Percentiles rank a stretch among this genome's conserved stretches.
Evolutionary conservation across 2,888 invertebrate species (phyloP).

Genomic region (Polymixis flavicincta): DNA sequence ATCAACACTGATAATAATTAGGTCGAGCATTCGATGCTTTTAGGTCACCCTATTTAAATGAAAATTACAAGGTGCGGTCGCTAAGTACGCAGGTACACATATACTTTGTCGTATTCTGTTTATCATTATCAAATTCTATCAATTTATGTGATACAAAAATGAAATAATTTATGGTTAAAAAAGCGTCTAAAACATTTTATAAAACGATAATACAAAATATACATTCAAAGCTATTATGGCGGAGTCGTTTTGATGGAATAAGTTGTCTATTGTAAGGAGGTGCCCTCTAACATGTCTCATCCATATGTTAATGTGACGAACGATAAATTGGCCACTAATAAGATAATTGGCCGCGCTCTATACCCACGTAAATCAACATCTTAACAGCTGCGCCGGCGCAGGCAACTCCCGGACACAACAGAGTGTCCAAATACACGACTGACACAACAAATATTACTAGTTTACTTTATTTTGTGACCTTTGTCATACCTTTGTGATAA

Average conservation of each 20-base stretch:
- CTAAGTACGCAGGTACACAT: slow-evolving; percentile 28
- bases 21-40: slow-evolving; percentile 50
- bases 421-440: slow-evolving; percentile 69
- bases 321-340: slow-evolving; percentile 90
- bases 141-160: neutral
- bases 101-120: slow-evolving; percentile 17
- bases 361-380: slow-evolving; percentile 89
- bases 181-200: neutral
- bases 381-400: slow-evolving; percentile 83
- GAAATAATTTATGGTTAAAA: slow-evolving; percentile 11
- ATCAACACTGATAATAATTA: slow-evolving; percentile 56
- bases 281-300: slow-evolving; percentile 73
- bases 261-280: slow-evolving; percentile 59
- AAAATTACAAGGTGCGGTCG: slow-evolving; percentile 46
- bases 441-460: slow-evolving; percentile 59
- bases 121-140: slow-evolving; percentile 14
- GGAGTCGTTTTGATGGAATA: slow-evolving; percentile 32
- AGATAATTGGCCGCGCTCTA: slow-evolving; percentile 89
- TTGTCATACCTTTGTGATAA: slow-evolving; percentile 49
- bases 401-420: slow-evolving; percentile 69
- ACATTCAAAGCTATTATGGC: slow-evolving; percentile 14
- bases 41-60: slow-evolving; percentile 47
- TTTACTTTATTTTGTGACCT: slow-evolving; percentile 62
- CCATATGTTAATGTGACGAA: slow-evolving; percentile 88
- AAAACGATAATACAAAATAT: slow-evolving; percentile 31